phyloP scores from a whole-genome alignment of 2,888 invertebrate species.

The Ypsolopha scabrella region DNA sequence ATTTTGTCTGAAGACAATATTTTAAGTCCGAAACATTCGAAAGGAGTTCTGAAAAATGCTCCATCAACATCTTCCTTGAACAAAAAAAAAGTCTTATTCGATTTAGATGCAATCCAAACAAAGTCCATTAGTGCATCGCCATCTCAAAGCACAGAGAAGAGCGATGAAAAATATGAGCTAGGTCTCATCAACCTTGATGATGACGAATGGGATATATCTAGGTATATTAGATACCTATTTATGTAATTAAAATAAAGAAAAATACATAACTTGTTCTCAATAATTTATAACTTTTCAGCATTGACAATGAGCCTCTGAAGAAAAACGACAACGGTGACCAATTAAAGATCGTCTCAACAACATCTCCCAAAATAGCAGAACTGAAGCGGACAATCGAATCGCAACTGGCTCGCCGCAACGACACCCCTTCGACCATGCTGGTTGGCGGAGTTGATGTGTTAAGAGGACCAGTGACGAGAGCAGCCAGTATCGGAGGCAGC shows the following conservation, averaged over 20 bases:
- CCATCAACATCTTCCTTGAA: slow-evolving; percentile 65
- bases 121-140: slow-evolving; percentile 64
- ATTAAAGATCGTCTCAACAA: slow-evolving; percentile 53
- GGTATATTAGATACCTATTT: slow-evolving; percentile 28
- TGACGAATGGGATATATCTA: slow-evolving; percentile 67
- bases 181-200: slow-evolving; percentile 52
- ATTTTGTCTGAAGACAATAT: slow-evolving; percentile 31
- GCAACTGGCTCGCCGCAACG: slow-evolving; percentile 55
- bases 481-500: slow-evolving; percentile 47
- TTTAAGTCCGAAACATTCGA: slow-evolving; percentile 40
- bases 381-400: slow-evolving; percentile 67
- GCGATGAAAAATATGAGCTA: slow-evolving; percentile 45
- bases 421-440: slow-evolving; percentile 34
- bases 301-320: slow-evolving; percentile 51
- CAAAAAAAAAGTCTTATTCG: slow-evolving; percentile 75
- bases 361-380: slow-evolving; percentile 67
- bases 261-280: slow-evolving; percentile 1
- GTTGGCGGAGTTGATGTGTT: slow-evolving; percentile 50
- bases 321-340: slow-evolving; percentile 26
- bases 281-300: slow-evolving; percentile 31
- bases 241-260: neutral
- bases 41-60: slow-evolving; percentile 71
- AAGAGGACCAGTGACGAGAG: slow-evolving; percentile 26
- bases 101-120: slow-evolving; percentile 70
- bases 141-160: slow-evolving; percentile 61